phyloP scores from a whole-genome alignment of 2,797 vertebrate species.

The Pristis pectinata region DNA sequence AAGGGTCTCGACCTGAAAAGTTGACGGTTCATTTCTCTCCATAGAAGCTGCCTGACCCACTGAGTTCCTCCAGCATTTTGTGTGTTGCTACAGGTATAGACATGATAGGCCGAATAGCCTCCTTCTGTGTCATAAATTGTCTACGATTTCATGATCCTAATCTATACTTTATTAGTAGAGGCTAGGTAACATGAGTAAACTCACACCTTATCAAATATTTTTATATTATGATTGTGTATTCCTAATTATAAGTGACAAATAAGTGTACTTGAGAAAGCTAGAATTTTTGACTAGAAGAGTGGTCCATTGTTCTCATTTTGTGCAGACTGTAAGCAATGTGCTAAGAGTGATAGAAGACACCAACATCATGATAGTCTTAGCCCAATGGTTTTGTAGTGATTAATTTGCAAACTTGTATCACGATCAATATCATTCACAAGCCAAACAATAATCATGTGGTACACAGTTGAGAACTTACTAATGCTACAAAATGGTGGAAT shows the following conservation, averaged over 20 bases:
- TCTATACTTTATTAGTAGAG: neutral
- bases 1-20: no score
- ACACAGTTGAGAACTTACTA: no score
- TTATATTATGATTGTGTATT: neutral
- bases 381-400: neutral
- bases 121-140: no score
- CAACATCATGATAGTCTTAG: neutral
- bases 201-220: neutral
- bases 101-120: no score
- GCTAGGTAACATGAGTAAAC: neutral
- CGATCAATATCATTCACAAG: neutral
- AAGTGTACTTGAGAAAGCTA: neutral
- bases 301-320: neutral
- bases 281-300: neutral
- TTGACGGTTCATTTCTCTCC: no score
- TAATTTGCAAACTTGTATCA: neutral
- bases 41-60: no score
- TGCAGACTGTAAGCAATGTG: neutral
- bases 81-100: no score
- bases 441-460: neutral
- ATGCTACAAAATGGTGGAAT: neutral
- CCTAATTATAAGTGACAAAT: neutral
- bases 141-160: neutral
- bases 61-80: no score
- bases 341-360: neutral